phyloP scores from a whole-genome alignment of 2,888 invertebrate genomes.

The Drosophila kuntzei region DNA sequence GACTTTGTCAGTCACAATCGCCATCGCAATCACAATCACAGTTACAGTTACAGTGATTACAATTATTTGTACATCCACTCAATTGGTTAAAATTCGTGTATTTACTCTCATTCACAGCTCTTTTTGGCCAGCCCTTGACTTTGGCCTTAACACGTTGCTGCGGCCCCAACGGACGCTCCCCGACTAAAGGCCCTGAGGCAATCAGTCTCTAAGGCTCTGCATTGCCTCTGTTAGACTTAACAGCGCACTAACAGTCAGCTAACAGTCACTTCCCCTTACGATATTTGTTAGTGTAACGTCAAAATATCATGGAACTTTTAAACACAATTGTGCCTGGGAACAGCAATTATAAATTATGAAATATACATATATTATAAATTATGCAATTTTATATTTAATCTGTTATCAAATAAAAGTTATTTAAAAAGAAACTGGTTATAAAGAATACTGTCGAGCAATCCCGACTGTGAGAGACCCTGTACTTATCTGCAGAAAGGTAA shows the following conservation, averaged over 20 bases:
- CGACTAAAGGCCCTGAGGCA: slow-evolving; percentile 53
- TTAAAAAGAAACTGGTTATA: too few relatives aligned
- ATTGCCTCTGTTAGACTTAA: slow-evolving; percentile 21
- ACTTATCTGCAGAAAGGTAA: neutral
- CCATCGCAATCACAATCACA: slow-evolving; percentile 12
- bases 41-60: slow-evolving; percentile 18
- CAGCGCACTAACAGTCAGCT: slow-evolving; percentile 31
- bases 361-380: too few relatives aligned
- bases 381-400: neutral
- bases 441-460: too few relatives aligned
- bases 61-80: slow-evolving; percentile 20
- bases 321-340: neutral
- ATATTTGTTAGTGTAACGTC: slow-evolving; percentile 54
- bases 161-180: slow-evolving; percentile 55
- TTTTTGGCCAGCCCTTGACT: slow-evolving; percentile 6
- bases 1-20: slow-evolving; percentile 36
- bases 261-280: slow-evolving; percentile 69
- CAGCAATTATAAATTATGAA: neutral
- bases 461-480: neutral
- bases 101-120: neutral
- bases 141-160: slow-evolving; percentile 50
- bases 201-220: neutral
- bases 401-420: neutral
- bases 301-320: neutral
- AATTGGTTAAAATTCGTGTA: slow-evolving; percentile 23